These are phyloP conservation scores for Amblyjoppa fuscipennis DNA, from an alignment of 2,888 invertebrate species.

Conservation along the genomic window DNA sequence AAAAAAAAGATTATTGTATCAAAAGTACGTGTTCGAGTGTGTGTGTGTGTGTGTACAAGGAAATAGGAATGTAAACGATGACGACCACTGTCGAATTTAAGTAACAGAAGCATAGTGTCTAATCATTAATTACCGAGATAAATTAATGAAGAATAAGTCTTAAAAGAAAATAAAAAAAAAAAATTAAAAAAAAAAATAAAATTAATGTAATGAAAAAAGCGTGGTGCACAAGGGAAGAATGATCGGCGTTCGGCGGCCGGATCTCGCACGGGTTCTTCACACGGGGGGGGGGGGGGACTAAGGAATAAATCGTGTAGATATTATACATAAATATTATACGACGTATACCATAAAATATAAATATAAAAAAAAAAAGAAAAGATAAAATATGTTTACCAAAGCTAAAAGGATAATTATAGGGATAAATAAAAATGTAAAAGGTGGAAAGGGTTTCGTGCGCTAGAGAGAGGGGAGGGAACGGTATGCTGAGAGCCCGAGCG, in stretches of 20 bases:
- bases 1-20: background rate
- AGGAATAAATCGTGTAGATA: conserved; percentile 46
- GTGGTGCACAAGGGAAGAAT: background rate
- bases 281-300: background rate
- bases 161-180: background rate
- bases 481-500: conserved; percentile 16
- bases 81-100: conserved; percentile 15
- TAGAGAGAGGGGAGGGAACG: background rate
- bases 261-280: conserved; percentile 9
- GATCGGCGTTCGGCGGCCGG: background rate
- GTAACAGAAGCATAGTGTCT: background rate
- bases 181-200: background rate
- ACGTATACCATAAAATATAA: conserved; percentile 16
- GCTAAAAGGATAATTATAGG: conserved; percentile 1
- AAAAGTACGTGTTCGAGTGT: background rate
- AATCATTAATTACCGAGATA: conserved; percentile 26
- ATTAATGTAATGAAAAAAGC: background rate
- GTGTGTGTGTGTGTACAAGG: conserved; percentile 18
- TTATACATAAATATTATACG: conserved; percentile 37
- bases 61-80: background rate
- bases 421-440: conserved; percentile 18
- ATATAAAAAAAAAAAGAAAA: conserved; percentile 14
- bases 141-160: background rate
- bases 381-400: conserved; percentile 13
- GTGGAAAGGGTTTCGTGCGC: background rate